Evolutionary conservation across 35 echinoderm and acorn worm species (phyloP).

Genomic region (Patiria miniata): DNA sequence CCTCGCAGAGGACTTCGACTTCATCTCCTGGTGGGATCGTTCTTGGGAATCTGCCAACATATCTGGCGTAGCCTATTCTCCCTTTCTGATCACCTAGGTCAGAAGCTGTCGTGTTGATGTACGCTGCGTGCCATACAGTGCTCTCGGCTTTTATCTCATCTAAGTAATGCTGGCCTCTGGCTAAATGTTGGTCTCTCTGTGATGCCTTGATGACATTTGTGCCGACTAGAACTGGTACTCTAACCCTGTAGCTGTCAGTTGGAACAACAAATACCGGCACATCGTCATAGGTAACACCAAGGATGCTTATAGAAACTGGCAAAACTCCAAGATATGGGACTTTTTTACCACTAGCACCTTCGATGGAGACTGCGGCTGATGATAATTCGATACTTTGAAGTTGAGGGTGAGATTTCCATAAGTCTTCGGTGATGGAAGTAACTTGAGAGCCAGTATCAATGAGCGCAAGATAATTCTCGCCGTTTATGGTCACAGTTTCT

Average conservation of each 20-base stretch:
- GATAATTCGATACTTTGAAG: not conserved
- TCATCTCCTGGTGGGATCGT: not conserved
- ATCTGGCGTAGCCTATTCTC: not conserved
- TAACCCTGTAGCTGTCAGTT: not conserved
- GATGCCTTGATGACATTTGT: not conserved
- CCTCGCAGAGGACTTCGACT: not conserved
- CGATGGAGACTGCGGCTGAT: not conserved
- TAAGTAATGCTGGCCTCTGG: not conserved
- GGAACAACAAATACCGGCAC: not conserved
- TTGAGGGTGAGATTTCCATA: not conserved
- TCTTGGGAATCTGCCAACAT: not conserved
- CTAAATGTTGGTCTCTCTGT: not conserved
- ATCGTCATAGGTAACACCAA: no score
- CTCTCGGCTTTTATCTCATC: not conserved
- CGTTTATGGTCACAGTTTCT: not conserved
- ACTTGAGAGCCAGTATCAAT: slow-evolving; percentile 7
- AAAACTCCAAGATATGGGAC: not conserved
- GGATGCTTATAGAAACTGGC: not conserved
- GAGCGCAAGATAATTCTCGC: not conserved
- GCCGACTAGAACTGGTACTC: slow-evolving; percentile 24
- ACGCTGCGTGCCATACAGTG: slow-evolving; percentile 15
- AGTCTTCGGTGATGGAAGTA: not conserved
- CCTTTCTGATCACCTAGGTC: not conserved
- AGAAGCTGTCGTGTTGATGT: not conserved
- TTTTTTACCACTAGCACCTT: not conserved